phyloP scores from a whole-genome alignment of 1,140 invertebrate species.

The Penaeus chinensis region DNA sequence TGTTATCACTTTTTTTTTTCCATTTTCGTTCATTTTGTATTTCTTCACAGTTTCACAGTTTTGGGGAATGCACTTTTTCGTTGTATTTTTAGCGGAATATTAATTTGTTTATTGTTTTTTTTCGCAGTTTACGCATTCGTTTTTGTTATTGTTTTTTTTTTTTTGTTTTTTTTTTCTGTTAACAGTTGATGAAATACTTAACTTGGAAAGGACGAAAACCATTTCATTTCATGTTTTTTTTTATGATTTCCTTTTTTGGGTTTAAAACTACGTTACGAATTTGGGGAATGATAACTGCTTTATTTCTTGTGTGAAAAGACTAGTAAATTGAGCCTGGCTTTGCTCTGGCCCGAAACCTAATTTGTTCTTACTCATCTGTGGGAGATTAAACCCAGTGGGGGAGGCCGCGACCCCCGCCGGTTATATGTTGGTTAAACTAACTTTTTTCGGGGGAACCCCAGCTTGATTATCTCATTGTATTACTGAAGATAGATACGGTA shows the following conservation, averaged over 20 bases:
- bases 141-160: no score
- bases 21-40: no score
- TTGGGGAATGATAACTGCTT: no score
- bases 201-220: no score
- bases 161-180: no score
- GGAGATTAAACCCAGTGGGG: constrained; percentile 59
- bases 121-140: no score
- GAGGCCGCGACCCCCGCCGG: constrained; percentile 43
- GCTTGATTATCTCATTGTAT: constrained; percentile 56
- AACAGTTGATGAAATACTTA: no score
- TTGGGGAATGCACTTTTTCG: no score
- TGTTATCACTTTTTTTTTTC: no score
- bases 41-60: no score
- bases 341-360: constrained; percentile 54
- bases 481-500: constrained; percentile 57
- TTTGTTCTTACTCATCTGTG: constrained; percentile 56
- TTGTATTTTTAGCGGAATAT: no score
- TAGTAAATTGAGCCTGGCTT: constrained; percentile 56
- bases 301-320: neutral
- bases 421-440: constrained; percentile 57
- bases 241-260: neutral
- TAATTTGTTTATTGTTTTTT: no score
- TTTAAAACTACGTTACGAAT: neutral
- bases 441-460: constrained; percentile 49
- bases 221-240: neutral